Conservation (phyloP, 2,113 vertebrate genomes). For the Lontra canadensis region DNA sequence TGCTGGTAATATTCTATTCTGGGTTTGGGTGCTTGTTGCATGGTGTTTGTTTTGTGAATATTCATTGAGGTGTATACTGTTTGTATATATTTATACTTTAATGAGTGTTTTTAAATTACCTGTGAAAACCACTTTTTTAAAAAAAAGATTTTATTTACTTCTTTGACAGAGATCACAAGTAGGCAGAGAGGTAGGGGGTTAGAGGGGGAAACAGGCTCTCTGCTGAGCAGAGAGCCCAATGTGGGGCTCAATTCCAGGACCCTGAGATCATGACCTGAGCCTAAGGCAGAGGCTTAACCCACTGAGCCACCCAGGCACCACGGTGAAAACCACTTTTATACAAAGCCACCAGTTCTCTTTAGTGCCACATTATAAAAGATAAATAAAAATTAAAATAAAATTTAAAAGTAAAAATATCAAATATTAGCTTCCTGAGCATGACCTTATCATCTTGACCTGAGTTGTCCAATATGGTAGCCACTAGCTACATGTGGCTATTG, state of each 20-base stretch:
- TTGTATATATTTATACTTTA: background rate
- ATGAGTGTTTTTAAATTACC: background rate
- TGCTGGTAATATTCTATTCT: background rate
- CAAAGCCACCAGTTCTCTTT: background rate
- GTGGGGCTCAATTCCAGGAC: no score
- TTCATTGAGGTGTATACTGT: background rate
- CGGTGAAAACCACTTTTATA: background rate
- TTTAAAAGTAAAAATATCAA: background rate
- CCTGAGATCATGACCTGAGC: no score
- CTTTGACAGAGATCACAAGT: no score
- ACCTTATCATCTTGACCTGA: background rate
- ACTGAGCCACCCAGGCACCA: no score
- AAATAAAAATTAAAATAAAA: background rate
- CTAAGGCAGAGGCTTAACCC: no score
- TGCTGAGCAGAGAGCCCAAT: no score
- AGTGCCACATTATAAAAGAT: background rate
- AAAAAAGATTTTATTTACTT: no score
- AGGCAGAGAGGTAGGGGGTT: no score
- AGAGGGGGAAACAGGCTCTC: no score
- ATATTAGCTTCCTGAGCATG: background rate
- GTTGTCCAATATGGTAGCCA: background rate
- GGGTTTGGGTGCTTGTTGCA: background rate
- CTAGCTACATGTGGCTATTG: background rate
- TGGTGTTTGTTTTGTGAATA: background rate
- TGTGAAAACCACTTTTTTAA: no score